phyloP scores from a whole-genome alignment of 2,797 vertebrate species.

The Sciurus vulgaris region DNA sequence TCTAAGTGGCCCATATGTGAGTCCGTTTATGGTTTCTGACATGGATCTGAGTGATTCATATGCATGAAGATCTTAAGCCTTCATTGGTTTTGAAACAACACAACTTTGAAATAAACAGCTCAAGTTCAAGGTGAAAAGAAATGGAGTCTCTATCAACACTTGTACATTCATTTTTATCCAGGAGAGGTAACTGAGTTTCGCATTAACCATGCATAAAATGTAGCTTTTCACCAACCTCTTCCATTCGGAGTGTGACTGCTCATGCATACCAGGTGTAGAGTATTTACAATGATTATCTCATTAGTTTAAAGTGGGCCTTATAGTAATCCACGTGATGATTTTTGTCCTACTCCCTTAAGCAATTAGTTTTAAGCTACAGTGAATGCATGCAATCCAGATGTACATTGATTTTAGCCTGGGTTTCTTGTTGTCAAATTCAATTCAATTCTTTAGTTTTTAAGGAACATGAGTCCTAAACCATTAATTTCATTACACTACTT shows the following conservation, averaged over 20 bases:
- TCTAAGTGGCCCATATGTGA: not conserved
- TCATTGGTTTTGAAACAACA: conserved; percentile 35
- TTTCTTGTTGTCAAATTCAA: conserved; percentile 38
- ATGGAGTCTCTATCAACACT: conserved; percentile 28
- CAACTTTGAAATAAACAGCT: conserved; percentile 53
- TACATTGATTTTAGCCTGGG: conserved; percentile 27
- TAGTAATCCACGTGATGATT: conserved; percentile 39
- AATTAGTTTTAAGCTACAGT: conserved; percentile 65
- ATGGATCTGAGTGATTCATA: conserved; percentile 20
- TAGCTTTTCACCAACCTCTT: conserved; percentile 43
- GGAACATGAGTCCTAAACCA: not conserved
- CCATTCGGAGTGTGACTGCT: conserved; percentile 4
- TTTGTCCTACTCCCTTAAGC: conserved; percentile 41
- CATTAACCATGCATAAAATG: conserved; percentile 65
- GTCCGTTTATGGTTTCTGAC: not conserved
- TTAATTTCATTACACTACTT: not conserved
- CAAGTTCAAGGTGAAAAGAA: conserved; percentile 65
- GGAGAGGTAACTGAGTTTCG: conserved; percentile 47
- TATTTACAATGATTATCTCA: conserved; percentile 56
- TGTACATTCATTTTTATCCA: conserved; percentile 57
- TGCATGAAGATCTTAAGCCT: not conserved
- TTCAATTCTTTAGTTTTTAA: conserved; percentile 55
- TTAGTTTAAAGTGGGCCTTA: conserved; percentile 69
- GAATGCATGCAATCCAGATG: conserved; percentile 57
- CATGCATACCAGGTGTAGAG: conserved; percentile 15